phyloP scores from a whole-genome alignment of 2,113 vertebrate genomes.

The Seriola quinqueradiata region DNA sequence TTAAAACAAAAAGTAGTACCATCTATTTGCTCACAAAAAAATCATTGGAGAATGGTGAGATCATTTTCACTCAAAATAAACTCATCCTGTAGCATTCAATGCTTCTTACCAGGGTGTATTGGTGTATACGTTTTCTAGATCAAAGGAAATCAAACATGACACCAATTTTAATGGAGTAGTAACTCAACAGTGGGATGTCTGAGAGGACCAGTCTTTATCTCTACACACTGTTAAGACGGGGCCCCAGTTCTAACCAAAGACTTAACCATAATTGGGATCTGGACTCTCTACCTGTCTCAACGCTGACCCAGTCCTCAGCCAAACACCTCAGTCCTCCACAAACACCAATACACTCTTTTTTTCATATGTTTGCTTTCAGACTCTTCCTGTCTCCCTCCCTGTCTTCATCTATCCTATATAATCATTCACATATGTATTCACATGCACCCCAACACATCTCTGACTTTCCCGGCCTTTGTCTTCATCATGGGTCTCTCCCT shows the following conservation, averaged over 20 bases:
- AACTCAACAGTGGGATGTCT: neutral
- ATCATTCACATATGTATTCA: conserved; percentile 42
- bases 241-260: neutral
- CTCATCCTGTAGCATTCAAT: neutral
- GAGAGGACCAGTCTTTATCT: neutral
- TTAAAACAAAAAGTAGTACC: too few species aligned
- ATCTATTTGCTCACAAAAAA: neutral
- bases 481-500: conserved; percentile 19
- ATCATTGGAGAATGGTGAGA: neutral
- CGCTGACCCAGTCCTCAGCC: too few species aligned
- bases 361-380: conserved; percentile 25
- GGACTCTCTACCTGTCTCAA: too few species aligned
- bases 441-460: conserved; percentile 13
- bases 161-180: too few species aligned
- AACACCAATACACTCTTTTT: neutral
- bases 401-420: conserved; percentile 18
- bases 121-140: neutral
- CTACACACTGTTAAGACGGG: neutral
- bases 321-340: conserved; percentile 24
- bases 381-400: neutral
- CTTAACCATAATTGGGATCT: too few species aligned
- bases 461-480: neutral
- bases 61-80: neutral
- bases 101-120: neutral
- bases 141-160: neutral